These are phyloP conservation scores for Linhomoeus sp. DNA, from an alignment of 2,888 invertebrate species.

Conservation along the genomic window DNA sequence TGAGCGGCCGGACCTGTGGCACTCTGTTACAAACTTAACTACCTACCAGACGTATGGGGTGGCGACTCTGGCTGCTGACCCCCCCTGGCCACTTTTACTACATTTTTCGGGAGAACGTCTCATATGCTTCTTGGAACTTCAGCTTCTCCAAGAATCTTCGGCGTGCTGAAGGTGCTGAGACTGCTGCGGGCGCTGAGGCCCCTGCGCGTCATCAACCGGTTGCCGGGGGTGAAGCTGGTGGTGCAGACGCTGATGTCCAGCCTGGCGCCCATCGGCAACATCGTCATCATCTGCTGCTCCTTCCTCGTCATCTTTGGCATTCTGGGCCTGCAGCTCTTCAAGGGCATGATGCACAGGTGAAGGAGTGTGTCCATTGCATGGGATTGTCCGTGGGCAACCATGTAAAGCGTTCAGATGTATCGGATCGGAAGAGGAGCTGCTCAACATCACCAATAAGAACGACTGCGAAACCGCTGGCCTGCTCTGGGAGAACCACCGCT, in stretches of 20 bases:
- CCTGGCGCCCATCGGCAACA: constrained; percentile 93
- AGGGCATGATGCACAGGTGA: constrained; percentile 98
- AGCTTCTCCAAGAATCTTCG: constrained; percentile 75
- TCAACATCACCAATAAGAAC: constrained; percentile 56
- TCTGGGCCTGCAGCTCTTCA: constrained; percentile 90
- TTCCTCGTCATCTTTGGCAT: constrained; percentile 99
- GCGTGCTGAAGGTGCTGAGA: constrained; percentile 87
- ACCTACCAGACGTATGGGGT: too few relatives aligned
- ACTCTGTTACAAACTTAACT: too few relatives aligned
- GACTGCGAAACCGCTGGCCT: constrained; percentile 37
- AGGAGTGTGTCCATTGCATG: too few relatives aligned
- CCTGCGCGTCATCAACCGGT: constrained; percentile 81
- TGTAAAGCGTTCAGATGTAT: constrained; percentile 49
- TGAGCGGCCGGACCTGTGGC: too few relatives aligned
- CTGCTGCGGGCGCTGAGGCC: constrained; percentile 82
- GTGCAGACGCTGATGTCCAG: constrained; percentile 94
- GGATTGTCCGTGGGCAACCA: too few relatives aligned
- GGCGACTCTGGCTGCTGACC: too few relatives aligned
- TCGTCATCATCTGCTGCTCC: constrained; percentile 97
- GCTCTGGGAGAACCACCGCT: constrained; percentile 88
- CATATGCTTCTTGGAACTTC: too few relatives aligned
- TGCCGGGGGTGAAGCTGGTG: constrained; percentile 91
- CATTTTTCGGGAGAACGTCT: too few relatives aligned
- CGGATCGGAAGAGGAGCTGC: constrained; percentile 67
- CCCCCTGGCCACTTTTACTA: too few relatives aligned